A percentile compares a stretch with the other conserved stretches of the same genome.
These are phyloP conservation scores for Aramus guarauna DNA, from an alignment of 2,113 vertebrate genomes.

Conservation along the genomic window DNA sequence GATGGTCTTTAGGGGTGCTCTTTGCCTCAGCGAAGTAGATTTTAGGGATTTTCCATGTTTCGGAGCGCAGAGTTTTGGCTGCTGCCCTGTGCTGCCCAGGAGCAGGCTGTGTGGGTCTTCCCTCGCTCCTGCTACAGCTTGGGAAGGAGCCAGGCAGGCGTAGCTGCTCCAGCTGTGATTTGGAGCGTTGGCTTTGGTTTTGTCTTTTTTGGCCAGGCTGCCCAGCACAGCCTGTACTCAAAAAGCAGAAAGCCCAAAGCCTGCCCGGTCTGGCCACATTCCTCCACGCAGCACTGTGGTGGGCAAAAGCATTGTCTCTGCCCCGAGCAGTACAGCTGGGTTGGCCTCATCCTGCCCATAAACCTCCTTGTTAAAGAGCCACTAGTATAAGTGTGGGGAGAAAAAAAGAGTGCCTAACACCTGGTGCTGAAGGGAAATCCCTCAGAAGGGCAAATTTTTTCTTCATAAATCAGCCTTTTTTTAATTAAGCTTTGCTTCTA, in stretches of 20 bases:
- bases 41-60: neutral
- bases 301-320: neutral
- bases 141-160: neutral
- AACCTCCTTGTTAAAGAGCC: neutral
- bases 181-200: neutral
- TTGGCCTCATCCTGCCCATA: neutral
- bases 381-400: neutral
- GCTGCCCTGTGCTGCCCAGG: neutral
- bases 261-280: neutral
- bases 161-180: neutral
- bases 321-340: neutral
- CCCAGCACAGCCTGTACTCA: neutral
- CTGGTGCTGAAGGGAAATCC: neutral
- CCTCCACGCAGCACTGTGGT: rapidly evolving
- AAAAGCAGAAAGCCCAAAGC: neutral
- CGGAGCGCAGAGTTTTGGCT: neutral
- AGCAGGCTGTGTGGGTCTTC: neutral
- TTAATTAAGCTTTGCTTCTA: neutral
- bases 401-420: neutral
- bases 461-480: neutral
- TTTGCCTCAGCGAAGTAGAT: neutral
- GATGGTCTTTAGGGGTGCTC: neutral
- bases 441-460: neutral
- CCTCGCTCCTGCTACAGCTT: neutral
- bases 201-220: neutral